Evolutionary conservation across 2,113 vertebrate genomes (phyloP).

Genomic region (Nyctereutes procyonoides): DNA sequence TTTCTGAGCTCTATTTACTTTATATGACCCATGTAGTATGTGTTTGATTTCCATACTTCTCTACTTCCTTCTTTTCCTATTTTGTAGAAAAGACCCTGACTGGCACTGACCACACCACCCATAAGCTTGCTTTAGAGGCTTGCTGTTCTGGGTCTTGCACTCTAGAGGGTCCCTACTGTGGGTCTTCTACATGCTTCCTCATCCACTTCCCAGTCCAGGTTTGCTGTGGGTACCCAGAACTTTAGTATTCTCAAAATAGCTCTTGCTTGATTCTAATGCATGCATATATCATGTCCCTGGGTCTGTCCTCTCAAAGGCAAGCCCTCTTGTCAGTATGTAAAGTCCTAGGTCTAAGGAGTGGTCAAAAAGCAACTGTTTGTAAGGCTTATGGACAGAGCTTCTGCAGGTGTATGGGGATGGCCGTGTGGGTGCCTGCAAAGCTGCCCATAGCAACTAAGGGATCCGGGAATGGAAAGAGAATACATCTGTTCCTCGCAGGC

Average conservation of each 20-base stretch:
- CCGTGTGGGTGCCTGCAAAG: neutral
- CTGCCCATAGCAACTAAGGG: neutral
- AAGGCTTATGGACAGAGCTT: neutral
- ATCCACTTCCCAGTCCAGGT: neutral
- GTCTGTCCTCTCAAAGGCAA: neutral
- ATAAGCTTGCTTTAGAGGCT: neutral
- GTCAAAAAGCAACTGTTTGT: neutral
- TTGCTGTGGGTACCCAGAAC: neutral
- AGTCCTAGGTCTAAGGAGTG: neutral
- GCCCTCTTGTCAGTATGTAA: neutral
- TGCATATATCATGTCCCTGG: neutral
- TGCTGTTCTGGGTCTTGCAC: neutral
- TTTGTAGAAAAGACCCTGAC: neutral
- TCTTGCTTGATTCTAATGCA: neutral
- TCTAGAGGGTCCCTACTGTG: neutral
- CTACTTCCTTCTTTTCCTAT: neutral
- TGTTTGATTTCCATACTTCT: neutral
- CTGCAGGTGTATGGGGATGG: neutral
- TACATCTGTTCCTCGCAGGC: accelerated
- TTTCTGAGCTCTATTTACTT: neutral
- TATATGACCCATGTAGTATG: neutral
- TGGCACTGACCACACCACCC: neutral
- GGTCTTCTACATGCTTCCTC: neutral
- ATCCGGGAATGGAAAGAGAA: neutral
- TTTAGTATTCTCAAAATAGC: neutral